Evolutionary conservation across 2,113 vertebrate genomes (phyloP).

Genomic region (Anolis sagrei): DNA sequence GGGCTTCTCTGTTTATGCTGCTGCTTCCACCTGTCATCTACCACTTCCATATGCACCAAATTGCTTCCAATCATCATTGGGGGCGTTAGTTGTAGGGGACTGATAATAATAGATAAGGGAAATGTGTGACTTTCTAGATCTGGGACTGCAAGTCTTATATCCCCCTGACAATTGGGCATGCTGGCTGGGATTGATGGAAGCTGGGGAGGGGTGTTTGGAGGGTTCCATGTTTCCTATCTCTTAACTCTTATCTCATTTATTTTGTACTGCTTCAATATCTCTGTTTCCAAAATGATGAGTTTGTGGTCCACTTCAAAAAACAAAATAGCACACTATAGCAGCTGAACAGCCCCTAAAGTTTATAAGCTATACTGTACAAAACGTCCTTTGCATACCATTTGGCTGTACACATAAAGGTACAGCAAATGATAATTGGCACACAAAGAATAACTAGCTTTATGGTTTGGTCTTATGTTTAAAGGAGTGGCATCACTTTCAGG

Average conservation of each 20-base stretch:
- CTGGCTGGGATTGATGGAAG: neutral
- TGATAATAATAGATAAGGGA: neutral
- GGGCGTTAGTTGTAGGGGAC: slow-evolving; percentile 1
- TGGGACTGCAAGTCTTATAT: neutral
- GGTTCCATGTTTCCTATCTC: neutral
- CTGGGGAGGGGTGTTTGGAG: neutral
- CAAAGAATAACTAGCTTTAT: neutral
- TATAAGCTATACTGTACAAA: too few relatives aligned
- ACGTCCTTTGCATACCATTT: neutral
- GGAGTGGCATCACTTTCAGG: neutral
- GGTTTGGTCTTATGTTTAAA: neutral
- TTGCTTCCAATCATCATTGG: slow-evolving; percentile 54
- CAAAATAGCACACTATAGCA: neutral
- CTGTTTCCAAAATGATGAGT: slow-evolving; percentile 30
- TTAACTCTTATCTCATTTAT: slow-evolving; percentile 28
- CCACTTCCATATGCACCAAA: slow-evolving; percentile 21
- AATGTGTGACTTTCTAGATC: neutral
- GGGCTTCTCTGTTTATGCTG: slow-evolving; percentile 20
- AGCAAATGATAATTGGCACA: neutral
- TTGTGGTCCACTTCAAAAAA: too few relatives aligned
- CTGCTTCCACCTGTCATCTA: slow-evolving; percentile 26
- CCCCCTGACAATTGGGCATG: neutral
- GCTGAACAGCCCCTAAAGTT: neutral
- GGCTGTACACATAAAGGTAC: neutral
- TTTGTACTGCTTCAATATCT: neutral